Conservation (phyloP, 2,888 invertebrate species). For the Chaitophorus viminalis region DNA sequence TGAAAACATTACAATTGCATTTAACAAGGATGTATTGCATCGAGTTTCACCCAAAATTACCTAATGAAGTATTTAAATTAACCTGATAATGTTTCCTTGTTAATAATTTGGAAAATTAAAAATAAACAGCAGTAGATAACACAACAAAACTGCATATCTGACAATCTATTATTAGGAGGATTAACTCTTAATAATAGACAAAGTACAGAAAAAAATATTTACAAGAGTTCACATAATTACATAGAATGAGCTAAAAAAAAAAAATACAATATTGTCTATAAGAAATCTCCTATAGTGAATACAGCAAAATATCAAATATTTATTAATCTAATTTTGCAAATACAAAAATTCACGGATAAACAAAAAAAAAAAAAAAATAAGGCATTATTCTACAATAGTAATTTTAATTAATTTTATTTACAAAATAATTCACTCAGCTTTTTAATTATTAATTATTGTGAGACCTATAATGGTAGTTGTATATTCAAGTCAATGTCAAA, state of each 20-base stretch:
- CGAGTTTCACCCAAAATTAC: background rate
- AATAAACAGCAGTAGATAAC: too few relatives aligned
- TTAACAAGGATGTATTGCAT: background rate
- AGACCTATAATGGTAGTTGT: constrained; percentile 75
- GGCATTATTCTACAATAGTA: constrained; percentile 13
- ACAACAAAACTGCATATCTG: too few relatives aligned
- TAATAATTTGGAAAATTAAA: too few relatives aligned
- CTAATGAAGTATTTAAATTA: background rate
- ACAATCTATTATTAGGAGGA: background rate
- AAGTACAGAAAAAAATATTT: background rate
- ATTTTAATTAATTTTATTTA: constrained; percentile 33
- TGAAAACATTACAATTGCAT: background rate
- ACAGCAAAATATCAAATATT: background rate
- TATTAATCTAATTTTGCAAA: background rate
- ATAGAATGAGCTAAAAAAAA: background rate
- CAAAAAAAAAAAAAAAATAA: background rate
- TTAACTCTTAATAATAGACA: background rate
- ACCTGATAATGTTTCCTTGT: background rate
- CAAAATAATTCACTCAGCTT: constrained; percentile 4
- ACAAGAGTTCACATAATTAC: background rate
- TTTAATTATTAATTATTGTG: background rate
- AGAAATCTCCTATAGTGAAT: background rate
- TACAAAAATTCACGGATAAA: background rate
- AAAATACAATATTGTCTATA: background rate
- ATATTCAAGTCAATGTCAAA: constrained; percentile 96